These are phyloP conservation scores for Teleiodes luculella DNA, from an alignment of 2,888 invertebrate species.

Conservation along the genomic window DNA sequence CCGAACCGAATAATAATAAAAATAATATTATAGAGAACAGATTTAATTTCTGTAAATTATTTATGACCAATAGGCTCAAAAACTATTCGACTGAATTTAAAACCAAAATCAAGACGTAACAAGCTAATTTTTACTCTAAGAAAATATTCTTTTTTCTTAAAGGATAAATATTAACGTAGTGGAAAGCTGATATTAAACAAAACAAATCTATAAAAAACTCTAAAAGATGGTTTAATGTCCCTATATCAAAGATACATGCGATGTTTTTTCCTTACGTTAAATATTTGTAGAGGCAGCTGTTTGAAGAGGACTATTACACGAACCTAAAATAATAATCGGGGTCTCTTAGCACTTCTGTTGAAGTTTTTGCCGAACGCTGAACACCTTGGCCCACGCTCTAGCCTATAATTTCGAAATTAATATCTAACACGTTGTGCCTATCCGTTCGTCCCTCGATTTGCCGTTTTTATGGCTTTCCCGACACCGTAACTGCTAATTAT, in stretches of 20 bases:
- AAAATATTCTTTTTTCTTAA: no score
- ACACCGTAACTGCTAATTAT: slow-evolving; percentile 69
- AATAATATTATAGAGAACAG: no score
- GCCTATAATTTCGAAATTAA: slow-evolving; percentile 75
- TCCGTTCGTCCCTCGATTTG: slow-evolving; percentile 64
- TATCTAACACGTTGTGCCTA: slow-evolving; percentile 76
- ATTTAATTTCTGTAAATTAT: no score
- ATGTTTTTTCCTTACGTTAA: slow-evolving; percentile 61
- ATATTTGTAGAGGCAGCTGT: slow-evolving; percentile 76
- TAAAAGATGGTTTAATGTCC: no score
- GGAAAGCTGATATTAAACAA: no score
- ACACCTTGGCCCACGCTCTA: slow-evolving; percentile 61
- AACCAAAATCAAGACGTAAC: no score
- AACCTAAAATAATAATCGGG: slow-evolving; percentile 69
- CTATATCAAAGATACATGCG: neutral
- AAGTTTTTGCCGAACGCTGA: slow-evolving; percentile 53
- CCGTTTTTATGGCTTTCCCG: slow-evolving; percentile 66
- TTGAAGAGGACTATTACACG: slow-evolving; percentile 59
- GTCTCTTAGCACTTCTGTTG: slow-evolving; percentile 73
- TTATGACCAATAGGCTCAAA: no score
- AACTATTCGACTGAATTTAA: no score
- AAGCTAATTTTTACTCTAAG: no score
- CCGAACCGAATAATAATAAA: no score
- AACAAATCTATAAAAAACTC: neutral
- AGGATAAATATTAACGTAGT: no score